Percentiles rank a stretch among this genome's conserved stretches.
Conservation (phyloP, 2,888 invertebrate species). For the Bellardia bayeri region DNA sequence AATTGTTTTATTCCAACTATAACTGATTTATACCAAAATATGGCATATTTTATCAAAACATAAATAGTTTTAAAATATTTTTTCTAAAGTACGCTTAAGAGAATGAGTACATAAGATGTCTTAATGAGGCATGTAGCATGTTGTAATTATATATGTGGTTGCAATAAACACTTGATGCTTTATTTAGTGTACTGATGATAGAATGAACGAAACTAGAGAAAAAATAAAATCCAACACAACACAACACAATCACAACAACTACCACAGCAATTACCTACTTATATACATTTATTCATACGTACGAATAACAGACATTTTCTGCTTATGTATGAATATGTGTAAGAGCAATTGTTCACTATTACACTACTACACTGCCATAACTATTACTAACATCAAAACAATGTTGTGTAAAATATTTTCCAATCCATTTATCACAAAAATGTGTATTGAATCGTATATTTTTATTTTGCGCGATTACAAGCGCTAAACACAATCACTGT, state of each 20-base stretch:
- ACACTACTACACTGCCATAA: conserved; percentile 5
- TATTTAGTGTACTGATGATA: not conserved
- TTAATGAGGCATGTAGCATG: no score
- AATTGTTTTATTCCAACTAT: no score
- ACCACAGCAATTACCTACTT: not conserved
- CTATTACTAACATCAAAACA: conserved; percentile 17
- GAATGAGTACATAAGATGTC: no score
- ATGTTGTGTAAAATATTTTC: conserved; percentile 71
- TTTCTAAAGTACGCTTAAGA: no score
- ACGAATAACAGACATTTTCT: not conserved
- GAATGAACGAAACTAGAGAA: not conserved
- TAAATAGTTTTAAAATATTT: no score
- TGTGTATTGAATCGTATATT: conserved; percentile 76
- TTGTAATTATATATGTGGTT: conserved; percentile 7
- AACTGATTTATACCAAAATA: no score
- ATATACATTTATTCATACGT: not conserved
- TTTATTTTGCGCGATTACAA: conserved; percentile 75
- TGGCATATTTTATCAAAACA: no score
- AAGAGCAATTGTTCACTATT: conserved; percentile 2
- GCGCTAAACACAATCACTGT: conserved; percentile 69
- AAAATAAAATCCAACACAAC: not conserved
- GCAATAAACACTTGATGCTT: not conserved
- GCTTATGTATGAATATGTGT: not conserved
- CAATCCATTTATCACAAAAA: conserved; percentile 75
- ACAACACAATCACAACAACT: not conserved